These are phyloP conservation scores for Eira barbara DNA, from an alignment of 2,113 vertebrate genomes.

Conservation along the genomic window DNA sequence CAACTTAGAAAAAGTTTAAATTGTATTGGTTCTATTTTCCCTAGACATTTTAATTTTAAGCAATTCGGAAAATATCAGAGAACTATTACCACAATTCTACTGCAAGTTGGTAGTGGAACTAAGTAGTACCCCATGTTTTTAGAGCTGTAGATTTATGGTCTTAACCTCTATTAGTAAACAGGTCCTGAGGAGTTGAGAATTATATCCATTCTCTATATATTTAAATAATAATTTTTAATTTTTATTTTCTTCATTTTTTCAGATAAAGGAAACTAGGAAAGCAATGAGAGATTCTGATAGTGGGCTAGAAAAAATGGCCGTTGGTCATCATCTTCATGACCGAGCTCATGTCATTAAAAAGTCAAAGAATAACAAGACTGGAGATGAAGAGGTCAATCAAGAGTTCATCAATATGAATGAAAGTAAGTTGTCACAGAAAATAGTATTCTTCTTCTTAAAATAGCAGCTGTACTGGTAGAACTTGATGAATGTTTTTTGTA, in stretches of 20 bases:
- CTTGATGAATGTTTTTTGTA: neutral
- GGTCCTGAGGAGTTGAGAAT: neutral
- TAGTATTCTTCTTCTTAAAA: neutral
- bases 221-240: neutral
- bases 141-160: neutral
- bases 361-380: slow-evolving; percentile 91
- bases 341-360: slow-evolving; percentile 91
- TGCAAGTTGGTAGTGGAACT: neutral
- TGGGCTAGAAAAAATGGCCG: slow-evolving; percentile 92
- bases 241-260: neutral
- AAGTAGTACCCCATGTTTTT: neutral
- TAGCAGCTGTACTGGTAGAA: neutral
- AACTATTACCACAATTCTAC: neutral
- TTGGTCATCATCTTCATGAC: slow-evolving; percentile 95
- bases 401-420: slow-evolving; percentile 97
- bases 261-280: slow-evolving; percentile 93
- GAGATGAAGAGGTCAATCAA: slow-evolving; percentile 92
- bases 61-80: neutral
- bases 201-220: neutral
- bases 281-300: slow-evolving; percentile 94
- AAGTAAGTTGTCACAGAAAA: slow-evolving; percentile 80
- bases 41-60: slow-evolving; percentile 39
- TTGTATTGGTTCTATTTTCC: neutral
- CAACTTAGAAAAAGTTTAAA: neutral
- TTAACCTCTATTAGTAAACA: neutral